Conservation (phyloP, 2,888 invertebrate genomes). For the Meteorus colon region DNA sequence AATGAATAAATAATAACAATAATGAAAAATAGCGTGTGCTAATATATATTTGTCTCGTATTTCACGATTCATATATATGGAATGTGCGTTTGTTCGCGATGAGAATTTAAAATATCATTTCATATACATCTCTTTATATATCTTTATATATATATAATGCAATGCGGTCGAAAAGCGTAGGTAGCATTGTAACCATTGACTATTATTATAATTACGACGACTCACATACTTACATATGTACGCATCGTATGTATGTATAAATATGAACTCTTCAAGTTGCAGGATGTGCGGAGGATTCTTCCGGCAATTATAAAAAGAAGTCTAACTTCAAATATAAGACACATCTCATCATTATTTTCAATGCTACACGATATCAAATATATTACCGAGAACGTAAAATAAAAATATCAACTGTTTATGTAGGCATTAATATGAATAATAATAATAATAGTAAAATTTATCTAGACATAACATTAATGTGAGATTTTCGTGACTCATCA, state of each 20-base stretch:
- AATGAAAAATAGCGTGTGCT: conserved; percentile 3
- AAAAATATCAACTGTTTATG: background rate
- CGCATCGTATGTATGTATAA: conserved; percentile 24
- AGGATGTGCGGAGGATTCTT: conserved; percentile 56
- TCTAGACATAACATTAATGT: background rate
- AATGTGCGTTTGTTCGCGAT: conserved; percentile 15
- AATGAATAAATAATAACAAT: background rate
- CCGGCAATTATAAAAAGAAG: conserved; percentile 52
- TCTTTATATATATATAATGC: conserved; percentile 42
- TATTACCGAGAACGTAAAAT: conserved; percentile 3
- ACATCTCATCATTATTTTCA: conserved; percentile 12
- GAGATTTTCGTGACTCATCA: conserved; percentile 11
- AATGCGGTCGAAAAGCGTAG: conserved; percentile 56
- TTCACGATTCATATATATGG: background rate
- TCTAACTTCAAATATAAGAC: conserved; percentile 6
- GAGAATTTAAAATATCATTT: conserved; percentile 34
- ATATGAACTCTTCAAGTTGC: conserved; percentile 46
- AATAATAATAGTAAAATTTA: background rate
- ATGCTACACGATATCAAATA: conserved; percentile 3
- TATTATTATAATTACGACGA: conserved; percentile 53
- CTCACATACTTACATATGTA: conserved; percentile 14
- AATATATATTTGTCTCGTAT: background rate
- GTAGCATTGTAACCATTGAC: conserved; percentile 50
- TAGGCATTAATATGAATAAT: conserved; percentile 5
- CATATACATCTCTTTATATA: conserved; percentile 22